phyloP scores from a whole-genome alignment of 2,888 invertebrate genomes.

The Drosophila kanekoi region DNA sequence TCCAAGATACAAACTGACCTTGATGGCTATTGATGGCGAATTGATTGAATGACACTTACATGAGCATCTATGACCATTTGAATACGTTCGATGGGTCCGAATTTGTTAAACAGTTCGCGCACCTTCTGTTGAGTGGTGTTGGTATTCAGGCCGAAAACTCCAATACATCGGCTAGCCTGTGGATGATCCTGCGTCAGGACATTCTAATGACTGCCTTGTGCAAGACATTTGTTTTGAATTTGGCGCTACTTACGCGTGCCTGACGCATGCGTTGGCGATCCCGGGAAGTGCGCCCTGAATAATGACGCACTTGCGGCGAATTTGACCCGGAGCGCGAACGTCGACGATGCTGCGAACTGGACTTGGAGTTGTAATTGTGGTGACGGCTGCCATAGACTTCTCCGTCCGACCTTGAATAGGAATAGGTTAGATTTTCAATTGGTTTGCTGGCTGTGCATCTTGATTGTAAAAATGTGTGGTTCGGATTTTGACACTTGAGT shows the following conservation, averaged over 20 bases:
- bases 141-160: constrained; percentile 97
- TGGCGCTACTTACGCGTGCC: constrained; percentile 55
- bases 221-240: neutral
- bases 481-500: constrained; percentile 36
- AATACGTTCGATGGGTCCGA: constrained; percentile 95
- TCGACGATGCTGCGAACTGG: constrained; percentile 32
- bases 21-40: constrained; percentile 12
- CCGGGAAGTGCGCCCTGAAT: constrained; percentile 40
- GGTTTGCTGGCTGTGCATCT: constrained; percentile 48
- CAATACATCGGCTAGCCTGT: constrained; percentile 94
- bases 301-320: constrained; percentile 43
- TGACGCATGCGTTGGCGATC: constrained; percentile 60
- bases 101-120: constrained; percentile 96
- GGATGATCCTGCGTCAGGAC: constrained; percentile 86
- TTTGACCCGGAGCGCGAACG: constrained; percentile 41
- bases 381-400: constrained; percentile 87
- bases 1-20: constrained; percentile 10
- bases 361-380: constrained; percentile 87
- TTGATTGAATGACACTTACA: constrained; percentile 59
- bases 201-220: neutral
- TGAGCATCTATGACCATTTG: constrained; percentile 98
- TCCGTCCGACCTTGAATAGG: constrained; percentile 86
- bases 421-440: constrained; percentile 63
- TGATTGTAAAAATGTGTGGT: constrained; percentile 41
- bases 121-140: constrained; percentile 97